These are phyloP conservation scores for Metaphire vulgaris DNA, from an alignment of 1,140 invertebrate species.

Conservation along the genomic window DNA sequence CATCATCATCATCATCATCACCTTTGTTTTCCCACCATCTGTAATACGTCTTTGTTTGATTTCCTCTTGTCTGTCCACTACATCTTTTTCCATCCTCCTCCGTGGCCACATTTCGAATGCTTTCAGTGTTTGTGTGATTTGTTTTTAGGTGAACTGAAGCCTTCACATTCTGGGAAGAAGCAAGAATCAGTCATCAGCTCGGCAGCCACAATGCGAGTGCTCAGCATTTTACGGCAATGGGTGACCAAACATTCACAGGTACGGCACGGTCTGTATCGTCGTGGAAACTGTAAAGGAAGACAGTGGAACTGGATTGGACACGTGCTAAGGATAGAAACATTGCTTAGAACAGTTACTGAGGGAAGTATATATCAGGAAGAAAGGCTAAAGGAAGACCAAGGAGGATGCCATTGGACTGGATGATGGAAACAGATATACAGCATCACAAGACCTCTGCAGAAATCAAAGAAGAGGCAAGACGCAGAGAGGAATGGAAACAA, in stretches of 20 bases:
- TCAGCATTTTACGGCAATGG: constrained; percentile 79
- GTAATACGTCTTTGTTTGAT: too few relatives aligned
- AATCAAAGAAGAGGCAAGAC: too few relatives aligned
- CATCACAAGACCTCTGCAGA: too few relatives aligned
- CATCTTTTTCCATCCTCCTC: too few relatives aligned
- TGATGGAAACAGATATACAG: too few relatives aligned
- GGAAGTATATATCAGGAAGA: not conserved
- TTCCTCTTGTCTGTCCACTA: too few relatives aligned
- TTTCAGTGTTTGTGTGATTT: too few relatives aligned
- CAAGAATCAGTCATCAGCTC: constrained; percentile 83
- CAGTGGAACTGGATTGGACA: too few relatives aligned
- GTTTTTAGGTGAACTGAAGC: constrained; percentile 45
- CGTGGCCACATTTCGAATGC: too few relatives aligned
- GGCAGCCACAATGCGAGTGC: constrained; percentile 83
- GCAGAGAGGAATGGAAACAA: not conserved
- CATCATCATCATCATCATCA: constrained; percentile 1
- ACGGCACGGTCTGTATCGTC: not conserved
- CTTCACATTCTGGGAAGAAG: constrained; percentile 49
- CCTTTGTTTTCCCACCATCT: not conserved
- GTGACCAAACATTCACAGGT: constrained; percentile 61
- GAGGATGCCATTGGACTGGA: too few relatives aligned
- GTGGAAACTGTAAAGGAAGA: constrained; percentile 5
- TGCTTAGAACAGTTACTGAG: not conserved
- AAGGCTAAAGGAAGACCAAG: too few relatives aligned
- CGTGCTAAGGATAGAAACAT: too few relatives aligned